phyloP scores from a whole-genome alignment of 92 coral and sea anemone species.

The Porites lobata region DNA sequence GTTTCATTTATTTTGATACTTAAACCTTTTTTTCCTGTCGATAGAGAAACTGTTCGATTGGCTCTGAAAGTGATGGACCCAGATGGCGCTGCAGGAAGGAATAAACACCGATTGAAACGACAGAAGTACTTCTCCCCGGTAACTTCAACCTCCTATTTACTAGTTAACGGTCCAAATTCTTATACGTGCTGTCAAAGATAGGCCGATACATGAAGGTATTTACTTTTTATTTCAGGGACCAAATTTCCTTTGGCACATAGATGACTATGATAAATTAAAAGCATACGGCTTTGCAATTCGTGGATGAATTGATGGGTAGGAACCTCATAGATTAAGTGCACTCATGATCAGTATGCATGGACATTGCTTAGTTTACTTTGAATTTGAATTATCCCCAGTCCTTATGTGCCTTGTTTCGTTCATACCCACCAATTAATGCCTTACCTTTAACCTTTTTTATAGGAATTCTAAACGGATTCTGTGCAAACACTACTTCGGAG shows the following conservation, averaged over 20 bases:
- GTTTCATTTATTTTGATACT: too few species aligned
- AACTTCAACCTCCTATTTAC: background rate
- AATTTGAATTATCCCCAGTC: background rate
- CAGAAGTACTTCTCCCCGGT: background rate
- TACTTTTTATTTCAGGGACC: constrained; percentile 35
- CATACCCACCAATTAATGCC: too few species aligned
- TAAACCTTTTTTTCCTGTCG: background rate
- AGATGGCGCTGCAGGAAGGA: constrained; percentile 16
- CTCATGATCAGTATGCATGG: too few species aligned
- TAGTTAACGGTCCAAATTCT: background rate
- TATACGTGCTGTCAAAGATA: background rate
- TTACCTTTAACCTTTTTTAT: too few species aligned
- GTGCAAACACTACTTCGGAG: background rate
- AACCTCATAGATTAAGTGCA: too few species aligned
- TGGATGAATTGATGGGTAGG: constrained; percentile 1
- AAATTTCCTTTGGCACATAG: constrained; percentile 50
- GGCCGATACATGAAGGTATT: background rate
- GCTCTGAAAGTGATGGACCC: constrained; percentile 37
- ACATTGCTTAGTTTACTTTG: background rate
- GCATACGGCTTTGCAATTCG: constrained; percentile 39
- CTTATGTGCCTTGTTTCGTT: too few species aligned
- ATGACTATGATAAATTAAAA: constrained; percentile 41
- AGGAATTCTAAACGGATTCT: background rate
- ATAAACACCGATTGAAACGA: background rate
- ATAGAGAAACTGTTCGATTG: constrained; percentile 24